Base-by-base conservation (phyloP, 2,113 vertebrate genomes). In the Phylloscopus whistleri region DNA sequence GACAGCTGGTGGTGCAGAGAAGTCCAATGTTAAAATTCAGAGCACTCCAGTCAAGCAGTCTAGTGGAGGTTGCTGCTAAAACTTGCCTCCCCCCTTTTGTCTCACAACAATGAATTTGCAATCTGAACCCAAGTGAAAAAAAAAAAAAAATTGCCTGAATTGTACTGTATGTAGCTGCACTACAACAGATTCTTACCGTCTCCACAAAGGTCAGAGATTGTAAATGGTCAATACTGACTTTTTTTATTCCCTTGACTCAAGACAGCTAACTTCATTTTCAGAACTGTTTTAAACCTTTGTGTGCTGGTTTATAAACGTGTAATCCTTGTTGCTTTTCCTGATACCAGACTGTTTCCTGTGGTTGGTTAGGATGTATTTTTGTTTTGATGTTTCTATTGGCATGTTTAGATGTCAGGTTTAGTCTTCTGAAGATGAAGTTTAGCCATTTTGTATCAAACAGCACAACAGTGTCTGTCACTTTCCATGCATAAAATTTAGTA, bases 101-200 rank as follows among this genome's bases (percentile, higher is more conserved):
- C 97, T 98, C 98, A 98, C 98, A 98, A 97, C 98, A 98, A 96
- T 97, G 98, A 98, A 98, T 98, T 98, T 98, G 97, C 98, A 98
- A 98, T 98, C 97, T 97, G 97, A 98, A 98, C 97, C 98, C 98
- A 98, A 97, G 97, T 97, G 98, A 98, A 98, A 98, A 98, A 94
- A 98, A 98, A 98, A 98, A 98, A 98, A 98, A 98, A 97, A 92
- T 98, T 98, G 98, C 98, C 99, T 98, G 98, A 99, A 98, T 99
- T 99, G 98, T 99, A 99, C 99, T 99, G 99, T 99, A 99, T 98
- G 98, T 99, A 99, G 99, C 98, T 98, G 98, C 99, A 99, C 99
- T 99, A 99, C 99, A 98, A 98, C 98, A 98, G 98, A 98, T 98
- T 98, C 97, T 98, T 98, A 98, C 97, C 97, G 98, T 98, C 98